Conservation (phyloP, 2,888 invertebrate genomes). For the Chalcis sispes region DNA sequence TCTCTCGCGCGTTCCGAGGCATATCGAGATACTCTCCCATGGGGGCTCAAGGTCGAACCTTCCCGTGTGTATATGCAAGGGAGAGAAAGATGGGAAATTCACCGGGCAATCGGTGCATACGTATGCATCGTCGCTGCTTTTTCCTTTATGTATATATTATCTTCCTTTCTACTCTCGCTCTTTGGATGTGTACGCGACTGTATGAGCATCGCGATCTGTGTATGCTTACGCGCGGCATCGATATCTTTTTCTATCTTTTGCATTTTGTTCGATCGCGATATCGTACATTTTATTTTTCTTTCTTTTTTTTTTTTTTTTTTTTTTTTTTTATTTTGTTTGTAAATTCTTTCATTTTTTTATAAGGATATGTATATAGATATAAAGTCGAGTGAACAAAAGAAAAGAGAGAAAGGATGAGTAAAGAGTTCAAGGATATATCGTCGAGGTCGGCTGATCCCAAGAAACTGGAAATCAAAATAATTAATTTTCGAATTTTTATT, state of each 20-base stretch:
- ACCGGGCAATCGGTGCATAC: not conserved
- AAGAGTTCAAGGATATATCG: constrained; percentile 26
- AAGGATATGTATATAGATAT: not conserved
- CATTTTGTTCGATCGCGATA: constrained; percentile 15
- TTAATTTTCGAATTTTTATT: not conserved
- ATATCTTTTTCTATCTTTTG: constrained; percentile 4
- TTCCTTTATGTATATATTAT: no score
- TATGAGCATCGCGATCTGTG: not conserved
- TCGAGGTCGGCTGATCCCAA: constrained; percentile 7
- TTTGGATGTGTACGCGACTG: no score
- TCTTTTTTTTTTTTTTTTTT: not conserved
- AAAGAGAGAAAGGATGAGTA: not conserved
- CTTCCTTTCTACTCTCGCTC: no score
- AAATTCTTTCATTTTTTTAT: no score
- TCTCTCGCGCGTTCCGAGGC: no score
- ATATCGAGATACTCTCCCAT: no score
- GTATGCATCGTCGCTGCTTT: not conserved
- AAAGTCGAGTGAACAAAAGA: not conserved
- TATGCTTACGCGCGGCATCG: not conserved
- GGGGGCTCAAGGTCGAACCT: no score
- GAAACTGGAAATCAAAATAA: not conserved
- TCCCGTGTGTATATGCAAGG: not conserved
- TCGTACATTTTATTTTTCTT: not conserved
- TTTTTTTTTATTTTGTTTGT: not conserved
- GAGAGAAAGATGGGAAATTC: not conserved